Evolutionary conservation across 2,888 invertebrate species (phyloP), one percentile per base, ranked within the genome.

Genomic region (Scaptomyza flava): DNA sequence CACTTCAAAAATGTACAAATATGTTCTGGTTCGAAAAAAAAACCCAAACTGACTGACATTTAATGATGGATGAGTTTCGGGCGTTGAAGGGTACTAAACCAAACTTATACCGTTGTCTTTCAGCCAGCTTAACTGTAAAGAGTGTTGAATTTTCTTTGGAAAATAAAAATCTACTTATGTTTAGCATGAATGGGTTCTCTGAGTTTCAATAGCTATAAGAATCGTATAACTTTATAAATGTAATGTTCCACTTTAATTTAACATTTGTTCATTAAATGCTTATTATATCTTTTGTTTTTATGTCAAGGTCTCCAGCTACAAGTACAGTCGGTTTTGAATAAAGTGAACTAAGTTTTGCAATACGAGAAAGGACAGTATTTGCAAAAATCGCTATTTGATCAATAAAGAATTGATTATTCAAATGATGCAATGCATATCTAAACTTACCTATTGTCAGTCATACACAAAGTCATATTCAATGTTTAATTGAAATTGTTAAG

Each of bases 31-130:
- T 50, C 41, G 6, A 20, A 17, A 38, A 30, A 42, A 14, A 34
- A 50, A 23, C 67, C 67, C 68, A 51, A 62, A 53, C 68, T 61
- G 50, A 72, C 76, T 89, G 89, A 86, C 89, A 89, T 71, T 70
- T 17, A 54, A 87, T 89, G 89, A 90, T 90, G 79, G 89, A 90
- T 90, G 81, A 70, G 53, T 61, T 59, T 60, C 20, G 47, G 58
- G 57, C 62, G 62, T 68, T 80, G 75, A 77, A 79, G 74, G 80
- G 64, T 61, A 65, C 65, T 59, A 63, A 74, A 46, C 31, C 58
- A 64, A 62, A 58, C 17, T 17, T 71, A 60, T 70, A 60, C 71
- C 67, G 64, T 64, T 60, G 47, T 61, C 54, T 31, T 27, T 41
- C 9, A 41, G 17, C 17, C 8, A 8, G 9, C 38, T 14, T 17